Base-by-base conservation (phyloP, 2,888 invertebrate genomes). In the Lithosia quadra region DNA sequence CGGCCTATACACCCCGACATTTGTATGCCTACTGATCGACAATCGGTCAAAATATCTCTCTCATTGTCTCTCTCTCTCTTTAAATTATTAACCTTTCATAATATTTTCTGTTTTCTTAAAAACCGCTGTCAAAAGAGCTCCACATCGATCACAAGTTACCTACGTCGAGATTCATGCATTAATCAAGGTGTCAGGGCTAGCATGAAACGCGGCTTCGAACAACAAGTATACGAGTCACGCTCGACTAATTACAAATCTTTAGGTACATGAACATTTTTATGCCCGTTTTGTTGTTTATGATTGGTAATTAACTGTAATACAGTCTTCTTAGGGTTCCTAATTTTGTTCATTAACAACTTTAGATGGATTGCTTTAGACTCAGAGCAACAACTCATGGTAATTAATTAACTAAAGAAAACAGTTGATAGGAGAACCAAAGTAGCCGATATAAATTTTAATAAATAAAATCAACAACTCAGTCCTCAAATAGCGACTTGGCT, bases 121-220 rank as follows among this genome's bases (percentile, higher is more conserved):
- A 28, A 15, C 34, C 58, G 34, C 67, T 33, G 11, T 22, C 5
- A 62, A n/a, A 24, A 13, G 43, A 15, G 28, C 67, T 33, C 18
- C 33, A 57, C 28, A 34, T 8, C 5, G 36, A 43, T 53, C 58
- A 57, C 61, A 69, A 63, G 59, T 67, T 68, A 63, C 63, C 34
- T 63, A 53, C 63, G 63, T 58, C 66, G 63, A 70, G 68, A 74
- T 68, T 70, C 76, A 36, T 65, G 43, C 70, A 76, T 76, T 69
- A 69, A 76, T 76, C 71, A 69, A 76, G 65, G 69, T 69, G 73
- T 70, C 72, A 67, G 68, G n/a, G 15, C 43, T 15, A 43, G 55
- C 68, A 65, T 71, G 69, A 73, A 75, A 69, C 64, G 72, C 71
- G 62, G 53, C 60, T 58, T 56, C 65, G 67, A 65, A 69, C 68